Evolutionary conservation across 2,113 vertebrate genomes (phyloP).

Genomic region (Pomatorhinus ruficollis): DNA sequence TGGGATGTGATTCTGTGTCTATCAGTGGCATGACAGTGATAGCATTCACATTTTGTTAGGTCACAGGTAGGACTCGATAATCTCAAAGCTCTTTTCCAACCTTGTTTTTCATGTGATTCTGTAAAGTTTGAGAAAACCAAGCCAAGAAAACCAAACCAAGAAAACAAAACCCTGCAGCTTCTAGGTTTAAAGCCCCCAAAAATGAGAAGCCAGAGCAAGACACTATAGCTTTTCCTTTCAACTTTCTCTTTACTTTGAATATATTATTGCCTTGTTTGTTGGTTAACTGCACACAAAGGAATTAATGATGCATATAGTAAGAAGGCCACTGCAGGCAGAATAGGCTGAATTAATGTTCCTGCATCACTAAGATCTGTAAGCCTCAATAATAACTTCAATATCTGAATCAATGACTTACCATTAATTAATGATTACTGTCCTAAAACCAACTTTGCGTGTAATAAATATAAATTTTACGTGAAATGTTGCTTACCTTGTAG

Average conservation of each 20-base stretch:
- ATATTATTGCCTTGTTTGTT: neutral
- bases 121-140: neutral
- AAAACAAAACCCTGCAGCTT: neutral
- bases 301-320: neutral
- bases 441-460: neutral
- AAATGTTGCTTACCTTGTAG: neutral
- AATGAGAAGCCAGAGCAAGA: neutral
- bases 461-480: neutral
- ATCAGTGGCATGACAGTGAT: neutral
- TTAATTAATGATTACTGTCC: neutral
- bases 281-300: neutral
- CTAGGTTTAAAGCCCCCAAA: neutral
- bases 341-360: neutral
- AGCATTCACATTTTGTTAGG: neutral
- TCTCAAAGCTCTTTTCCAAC: neutral
- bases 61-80: accelerated
- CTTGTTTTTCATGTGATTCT: neutral
- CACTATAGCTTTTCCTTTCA: neutral
- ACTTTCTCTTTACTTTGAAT: neutral
- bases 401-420: neutral
- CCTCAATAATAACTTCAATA: neutral
- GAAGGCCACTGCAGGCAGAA: neutral
- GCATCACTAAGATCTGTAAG: neutral
- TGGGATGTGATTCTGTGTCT: neutral
- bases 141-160: neutral